Base-by-base conservation (phyloP, 1,140 invertebrate species). In the Lordiphosa mommai region DNA sequence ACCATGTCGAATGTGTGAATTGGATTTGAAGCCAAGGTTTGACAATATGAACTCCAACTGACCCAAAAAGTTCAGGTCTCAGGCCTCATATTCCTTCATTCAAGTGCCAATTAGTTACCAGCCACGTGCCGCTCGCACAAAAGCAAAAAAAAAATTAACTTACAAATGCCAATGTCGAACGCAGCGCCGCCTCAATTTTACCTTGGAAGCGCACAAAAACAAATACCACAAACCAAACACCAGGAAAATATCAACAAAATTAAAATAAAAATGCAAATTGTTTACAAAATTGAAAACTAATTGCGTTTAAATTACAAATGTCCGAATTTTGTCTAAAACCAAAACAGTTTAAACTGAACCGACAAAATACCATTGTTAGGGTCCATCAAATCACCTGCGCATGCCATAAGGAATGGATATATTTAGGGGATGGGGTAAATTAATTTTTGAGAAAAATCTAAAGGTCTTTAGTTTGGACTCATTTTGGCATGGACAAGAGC, bases 291-390 rank as follows among this genome's bases (percentile, higher is more conserved):
- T 40, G 13, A 57, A 77, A 77, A 69, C 48, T 82, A 84, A 84
- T 84, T 66, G 67, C 68, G 60, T 77, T 82, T 84, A 77, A 84
- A 82, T 77, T 82, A 84, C 58, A 84, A 44, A 59, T 55, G 49
- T 59, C 38, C 49, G 33, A 72, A 55, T 72, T n/a, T n/a, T n/a
- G n/a, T n/a, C n/a, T n/a, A n/a, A n/a, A n/a, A n/a, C n/a, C n/a
- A n/a, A n/a, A n/a, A n/a, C n/a, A n/a, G n/a, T n/a, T 52, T 43
- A 36, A 49, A 47, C 36, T 34, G 9, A 41, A 46, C n/a, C 13
- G 34, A 29, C 23, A 50, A 57, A 58, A 49, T 34, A 41, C 38
- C 51, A 17, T 56, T 44, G 10, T 56, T 36, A 14, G 43, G 32
- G 9, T n/a, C 6, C 20, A 27, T 29, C 34, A 8, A 56, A 57